phyloP scores from a whole-genome alignment of 2,888 invertebrate genomes.

The Macroteleia sp. region DNA sequence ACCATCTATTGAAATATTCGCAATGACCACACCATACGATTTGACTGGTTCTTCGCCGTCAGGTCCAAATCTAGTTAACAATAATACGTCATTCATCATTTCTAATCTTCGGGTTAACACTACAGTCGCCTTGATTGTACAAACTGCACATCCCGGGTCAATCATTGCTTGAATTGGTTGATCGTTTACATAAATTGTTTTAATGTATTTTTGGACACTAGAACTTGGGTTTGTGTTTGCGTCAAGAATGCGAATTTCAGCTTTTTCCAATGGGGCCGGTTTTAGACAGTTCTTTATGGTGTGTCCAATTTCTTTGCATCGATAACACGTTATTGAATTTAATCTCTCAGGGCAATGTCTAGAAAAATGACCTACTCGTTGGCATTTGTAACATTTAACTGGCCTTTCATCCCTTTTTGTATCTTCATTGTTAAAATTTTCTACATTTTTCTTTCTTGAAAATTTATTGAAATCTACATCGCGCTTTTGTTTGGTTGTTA shows the following conservation, averaged over 20 bases:
- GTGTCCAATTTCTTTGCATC: not conserved
- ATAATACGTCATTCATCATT: not conserved
- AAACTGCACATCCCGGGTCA: slow-evolving; percentile 46
- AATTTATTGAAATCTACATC: not conserved
- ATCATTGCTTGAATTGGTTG: not conserved
- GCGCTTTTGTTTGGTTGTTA: not conserved
- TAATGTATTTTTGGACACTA: not conserved
- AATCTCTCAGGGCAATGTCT: too few species aligned
- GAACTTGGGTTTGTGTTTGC: not conserved
- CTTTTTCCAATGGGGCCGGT: not conserved
- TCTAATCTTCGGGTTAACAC: not conserved
- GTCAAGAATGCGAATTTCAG: not conserved
- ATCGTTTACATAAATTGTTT: not conserved
- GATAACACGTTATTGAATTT: too few species aligned
- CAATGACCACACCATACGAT: not conserved
- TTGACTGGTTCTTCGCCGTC: not conserved
- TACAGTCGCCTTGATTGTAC: slow-evolving; percentile 55
- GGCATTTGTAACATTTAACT: not conserved
- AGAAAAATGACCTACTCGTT: too few species aligned
- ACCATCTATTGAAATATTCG: too few species aligned
- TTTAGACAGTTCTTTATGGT: not conserved
- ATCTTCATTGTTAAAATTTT: not conserved
- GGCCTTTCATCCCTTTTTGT: not conserved
- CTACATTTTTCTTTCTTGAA: not conserved
- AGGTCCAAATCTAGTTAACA: not conserved